phyloP scores from a whole-genome alignment of 2,113 vertebrate species.

The Alosa alosa region DNA sequence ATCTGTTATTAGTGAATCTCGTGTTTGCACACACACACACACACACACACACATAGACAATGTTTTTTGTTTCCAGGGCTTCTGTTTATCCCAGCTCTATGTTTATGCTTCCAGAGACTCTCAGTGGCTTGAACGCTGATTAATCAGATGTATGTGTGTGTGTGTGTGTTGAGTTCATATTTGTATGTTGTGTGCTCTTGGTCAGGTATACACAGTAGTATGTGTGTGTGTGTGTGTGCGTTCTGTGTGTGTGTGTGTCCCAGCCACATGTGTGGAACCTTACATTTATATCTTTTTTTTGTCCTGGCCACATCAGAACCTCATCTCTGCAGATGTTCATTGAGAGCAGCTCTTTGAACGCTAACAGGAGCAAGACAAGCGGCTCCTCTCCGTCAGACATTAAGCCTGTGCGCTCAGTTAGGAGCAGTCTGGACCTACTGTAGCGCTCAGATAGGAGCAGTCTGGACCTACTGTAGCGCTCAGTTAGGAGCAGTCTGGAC shows the following conservation, averaged over 20 bases:
- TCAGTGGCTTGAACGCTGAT: not conserved
- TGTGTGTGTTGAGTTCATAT: not conserved
- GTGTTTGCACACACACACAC: constrained; percentile 22
- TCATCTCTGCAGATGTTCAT: not conserved
- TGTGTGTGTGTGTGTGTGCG: not conserved
- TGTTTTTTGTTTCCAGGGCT: not conserved
- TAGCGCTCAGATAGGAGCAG: no score
- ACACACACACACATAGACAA: not conserved
- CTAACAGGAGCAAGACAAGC: not conserved
- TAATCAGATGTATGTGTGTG: constrained; percentile 13
- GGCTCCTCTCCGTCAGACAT: not conserved
- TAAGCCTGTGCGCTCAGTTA: not conserved
- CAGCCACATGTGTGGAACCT: not conserved
- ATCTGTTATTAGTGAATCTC: constrained; percentile 32
- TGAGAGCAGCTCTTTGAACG: not conserved
- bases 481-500: not conserved
- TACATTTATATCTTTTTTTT: not conserved
- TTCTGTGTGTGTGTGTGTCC: not conserved
- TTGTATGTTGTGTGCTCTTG: not conserved
- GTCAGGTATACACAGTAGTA: no score
- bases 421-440: not conserved
- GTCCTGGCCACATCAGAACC: not conserved
- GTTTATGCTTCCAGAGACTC: constrained; percentile 24
- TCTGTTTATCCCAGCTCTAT: constrained; percentile 24
- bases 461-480: not conserved